Percentiles rank a stretch among this genome's conserved stretches.
Evolutionary conservation across 2,113 vertebrate species (phyloP).

Genomic region (Rattus rattus): DNA sequence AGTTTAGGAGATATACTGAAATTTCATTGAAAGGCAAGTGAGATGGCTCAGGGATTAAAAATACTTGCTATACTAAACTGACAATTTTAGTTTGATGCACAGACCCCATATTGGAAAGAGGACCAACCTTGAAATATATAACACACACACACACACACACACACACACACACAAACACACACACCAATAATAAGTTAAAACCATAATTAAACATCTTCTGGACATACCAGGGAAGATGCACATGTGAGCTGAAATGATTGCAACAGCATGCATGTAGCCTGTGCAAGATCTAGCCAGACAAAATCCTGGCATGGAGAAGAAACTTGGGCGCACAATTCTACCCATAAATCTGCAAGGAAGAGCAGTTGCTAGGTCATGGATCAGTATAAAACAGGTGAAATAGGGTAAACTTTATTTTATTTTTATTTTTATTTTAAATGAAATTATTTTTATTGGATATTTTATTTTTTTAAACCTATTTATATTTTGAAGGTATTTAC

Average conservation of each 20-base stretch:
- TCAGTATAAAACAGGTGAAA: not conserved
- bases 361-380: not conserved
- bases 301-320: not conserved
- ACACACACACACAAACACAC: not conserved
- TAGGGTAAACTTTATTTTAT: not conserved
- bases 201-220: not conserved
- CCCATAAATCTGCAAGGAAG: not conserved
- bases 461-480: no score
- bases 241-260: not conserved
- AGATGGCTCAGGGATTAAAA: not conserved
- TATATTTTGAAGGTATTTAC: no score
- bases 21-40: not conserved
- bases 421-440: no score
- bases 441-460: no score
- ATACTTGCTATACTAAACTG: not conserved
- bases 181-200: not conserved
- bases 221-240: not conserved
- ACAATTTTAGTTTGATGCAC: not conserved
- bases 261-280: not conserved
- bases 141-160: no score
- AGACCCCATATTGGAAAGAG: not conserved
- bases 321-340: not conserved
- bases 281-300: not conserved
- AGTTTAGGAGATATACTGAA: conserved; percentile 4
- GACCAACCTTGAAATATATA: not conserved